Evolutionary conservation across 1,140 invertebrate genomes (phyloP).

Genomic region (Pseudachorutes palmiensis): DNA sequence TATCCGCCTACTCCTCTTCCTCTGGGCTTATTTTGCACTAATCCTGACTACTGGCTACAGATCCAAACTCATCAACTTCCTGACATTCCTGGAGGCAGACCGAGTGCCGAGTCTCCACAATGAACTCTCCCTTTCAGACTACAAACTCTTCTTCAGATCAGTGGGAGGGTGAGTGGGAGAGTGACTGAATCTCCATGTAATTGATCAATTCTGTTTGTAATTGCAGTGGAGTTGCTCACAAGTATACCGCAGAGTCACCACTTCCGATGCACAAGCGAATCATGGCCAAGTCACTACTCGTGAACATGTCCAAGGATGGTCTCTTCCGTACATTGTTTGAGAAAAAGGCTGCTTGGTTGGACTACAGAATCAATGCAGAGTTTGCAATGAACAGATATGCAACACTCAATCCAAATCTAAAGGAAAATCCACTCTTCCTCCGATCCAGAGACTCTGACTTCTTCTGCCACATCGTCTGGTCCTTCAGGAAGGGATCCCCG

Average conservation of each 20-base stretch:
- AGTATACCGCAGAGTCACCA: background rate
- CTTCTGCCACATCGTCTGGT: background rate
- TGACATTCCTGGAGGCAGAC: conserved; percentile 3
- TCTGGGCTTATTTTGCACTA: conserved; percentile 11
- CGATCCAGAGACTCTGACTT: background rate
- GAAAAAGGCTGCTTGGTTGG: background rate
- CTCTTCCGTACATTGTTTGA: background rate
- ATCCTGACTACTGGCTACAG: conserved; percentile 4
- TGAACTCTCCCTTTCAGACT: background rate
- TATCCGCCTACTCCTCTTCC: conserved; percentile 9
- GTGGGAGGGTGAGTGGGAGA: too few species aligned
- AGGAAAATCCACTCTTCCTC: conserved; percentile 1
- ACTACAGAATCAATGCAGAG: conserved; percentile 2
- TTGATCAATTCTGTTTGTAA: too few species aligned
- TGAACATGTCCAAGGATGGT: background rate
- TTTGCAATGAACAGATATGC: background rate
- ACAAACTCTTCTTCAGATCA: background rate
- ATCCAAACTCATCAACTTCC: conserved; percentile 13
- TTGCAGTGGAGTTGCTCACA: conserved; percentile 2
- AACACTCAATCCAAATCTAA: background rate
- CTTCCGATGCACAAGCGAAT: conserved; percentile 5
- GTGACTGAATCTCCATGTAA: too few species aligned
- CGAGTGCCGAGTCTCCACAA: background rate
- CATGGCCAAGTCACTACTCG: background rate
- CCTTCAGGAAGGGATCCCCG: conserved; percentile 1